Conservation (phyloP, 2,888 invertebrate genomes). For the Drosophila prostipennis region DNA sequence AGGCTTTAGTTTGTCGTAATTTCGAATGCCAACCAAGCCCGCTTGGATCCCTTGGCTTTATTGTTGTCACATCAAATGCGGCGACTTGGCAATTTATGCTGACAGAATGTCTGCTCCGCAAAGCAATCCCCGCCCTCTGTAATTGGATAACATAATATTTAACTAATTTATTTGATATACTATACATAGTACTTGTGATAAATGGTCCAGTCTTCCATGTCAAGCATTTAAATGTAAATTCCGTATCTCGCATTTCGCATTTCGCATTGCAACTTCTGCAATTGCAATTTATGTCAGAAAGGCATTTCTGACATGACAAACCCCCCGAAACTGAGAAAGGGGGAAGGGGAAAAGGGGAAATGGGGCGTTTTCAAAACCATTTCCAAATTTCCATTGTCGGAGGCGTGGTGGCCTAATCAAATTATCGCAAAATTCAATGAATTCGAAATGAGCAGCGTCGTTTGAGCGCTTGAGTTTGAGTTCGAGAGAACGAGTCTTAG, state of each 20-base stretch:
- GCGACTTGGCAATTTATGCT: conserved; percentile 64
- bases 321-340: not conserved
- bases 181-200: conserved; percentile 47
- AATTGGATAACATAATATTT: conserved; percentile 74
- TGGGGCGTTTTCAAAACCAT: conserved; percentile 6
- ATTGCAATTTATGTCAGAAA: conserved; percentile 66
- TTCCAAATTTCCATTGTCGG: conserved; percentile 10
- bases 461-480: conserved; percentile 23
- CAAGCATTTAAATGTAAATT: conserved; percentile 47
- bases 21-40: conserved; percentile 40
- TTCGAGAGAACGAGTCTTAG: not conserved
- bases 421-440: conserved; percentile 62
- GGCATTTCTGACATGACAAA: conserved; percentile 39
- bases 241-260: conserved; percentile 10
- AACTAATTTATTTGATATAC: conserved; percentile 70
- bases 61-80: conserved; percentile 66
- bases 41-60: conserved; percentile 43
- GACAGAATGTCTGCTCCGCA: conserved; percentile 39
- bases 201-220: conserved; percentile 48
- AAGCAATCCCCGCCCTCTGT: conserved; percentile 2
- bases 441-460: conserved; percentile 52
- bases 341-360: too few species aligned
- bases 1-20: conserved; percentile 54
- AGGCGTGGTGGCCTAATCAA: conserved; percentile 57
- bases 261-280: conserved; percentile 11